These are phyloP conservation scores for Pavo muticus DNA, from an alignment of 2,113 vertebrate genomes.

Conservation along the genomic window DNA sequence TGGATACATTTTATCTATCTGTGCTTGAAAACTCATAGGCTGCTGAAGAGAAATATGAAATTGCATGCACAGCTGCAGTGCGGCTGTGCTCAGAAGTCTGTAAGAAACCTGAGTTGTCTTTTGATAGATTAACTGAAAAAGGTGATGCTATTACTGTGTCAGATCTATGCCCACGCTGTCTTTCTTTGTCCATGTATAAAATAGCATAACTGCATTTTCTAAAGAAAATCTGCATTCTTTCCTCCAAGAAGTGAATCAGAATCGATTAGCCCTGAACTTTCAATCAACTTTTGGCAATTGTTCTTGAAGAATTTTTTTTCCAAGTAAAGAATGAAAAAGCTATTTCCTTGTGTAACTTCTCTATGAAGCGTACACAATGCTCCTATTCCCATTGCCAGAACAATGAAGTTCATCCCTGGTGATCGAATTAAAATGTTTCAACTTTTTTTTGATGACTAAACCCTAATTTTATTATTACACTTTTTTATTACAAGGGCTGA, in stretches of 20 bases:
- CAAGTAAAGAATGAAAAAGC: not conserved
- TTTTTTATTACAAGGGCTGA: not conserved
- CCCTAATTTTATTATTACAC: not conserved
- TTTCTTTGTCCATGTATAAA: not conserved
- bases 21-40: not conserved
- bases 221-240: not conserved
- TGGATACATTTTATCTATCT: constrained; percentile 41
- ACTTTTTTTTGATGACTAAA: not conserved
- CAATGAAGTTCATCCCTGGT: not conserved
- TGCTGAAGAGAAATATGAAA: not conserved
- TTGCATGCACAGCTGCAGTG: constrained; percentile 9
- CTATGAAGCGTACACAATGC: not conserved
- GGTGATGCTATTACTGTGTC: not conserved
- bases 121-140: not conserved
- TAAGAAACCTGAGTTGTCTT: not conserved
- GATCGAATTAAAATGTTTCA: not conserved
- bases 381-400: not conserved
- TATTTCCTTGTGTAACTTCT: not conserved
- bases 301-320: not conserved
- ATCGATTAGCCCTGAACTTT: not conserved
- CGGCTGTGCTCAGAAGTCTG: not conserved
- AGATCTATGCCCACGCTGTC: not conserved
- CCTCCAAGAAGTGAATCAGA: not conserved
- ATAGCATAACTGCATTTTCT: not conserved
- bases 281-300: not conserved